Evolutionary conservation across 1,140 invertebrate species (phyloP).

Genomic region (Drosophila trapezifrons): DNA sequence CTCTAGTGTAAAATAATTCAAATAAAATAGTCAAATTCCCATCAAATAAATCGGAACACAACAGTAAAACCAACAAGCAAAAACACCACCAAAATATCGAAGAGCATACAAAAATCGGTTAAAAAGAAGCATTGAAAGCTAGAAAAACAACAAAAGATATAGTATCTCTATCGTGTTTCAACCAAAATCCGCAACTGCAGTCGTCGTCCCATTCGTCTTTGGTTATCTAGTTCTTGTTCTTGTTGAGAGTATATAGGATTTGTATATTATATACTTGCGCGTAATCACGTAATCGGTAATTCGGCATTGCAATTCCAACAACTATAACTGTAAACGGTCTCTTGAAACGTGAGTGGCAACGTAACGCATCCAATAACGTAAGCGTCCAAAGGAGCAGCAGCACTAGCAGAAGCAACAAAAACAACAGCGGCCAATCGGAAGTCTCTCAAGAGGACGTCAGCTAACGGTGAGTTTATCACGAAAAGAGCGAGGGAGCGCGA

Average conservation of each 20-base stretch:
- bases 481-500: background rate
- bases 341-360: constrained; percentile 18
- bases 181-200: constrained; percentile 27
- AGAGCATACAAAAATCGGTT: constrained; percentile 19
- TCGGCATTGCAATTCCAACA: constrained; percentile 13
- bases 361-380: constrained; percentile 24
- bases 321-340: constrained; percentile 15
- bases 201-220: constrained; percentile 24
- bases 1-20: constrained; percentile 73
- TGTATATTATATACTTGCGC: constrained; percentile 14
- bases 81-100: constrained; percentile 43
- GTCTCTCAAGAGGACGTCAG: constrained; percentile 20
- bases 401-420: constrained; percentile 6
- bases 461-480: constrained; percentile 47
- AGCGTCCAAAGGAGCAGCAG: constrained; percentile 5
- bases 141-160: constrained; percentile 16
- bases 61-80: constrained; percentile 54
- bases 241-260: constrained; percentile 21
- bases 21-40: constrained; percentile 64
- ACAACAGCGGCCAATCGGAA: constrained; percentile 27
- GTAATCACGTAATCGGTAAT: constrained; percentile 17
- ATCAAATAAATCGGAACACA: constrained; percentile 70
- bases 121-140: constrained; percentile 20
- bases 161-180: constrained; percentile 9
- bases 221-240: constrained; percentile 32